Evolutionary conservation across 2,797 vertebrate species (phyloP), one percentile per base, ranked within the genome.

Genomic region (Xenopus petersii): DNA sequence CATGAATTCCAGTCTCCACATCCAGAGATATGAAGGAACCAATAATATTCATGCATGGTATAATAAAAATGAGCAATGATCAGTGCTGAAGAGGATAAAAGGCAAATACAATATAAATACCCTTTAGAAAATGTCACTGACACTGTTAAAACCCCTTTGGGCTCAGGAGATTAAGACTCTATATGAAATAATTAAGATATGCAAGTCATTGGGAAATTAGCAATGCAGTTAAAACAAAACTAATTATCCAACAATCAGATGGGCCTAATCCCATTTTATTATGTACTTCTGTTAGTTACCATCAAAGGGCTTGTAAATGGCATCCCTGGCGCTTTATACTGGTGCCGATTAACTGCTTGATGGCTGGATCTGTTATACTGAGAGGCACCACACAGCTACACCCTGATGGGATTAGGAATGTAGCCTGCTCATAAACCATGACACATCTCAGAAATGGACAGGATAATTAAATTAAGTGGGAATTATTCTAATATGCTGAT

Each of bases 161-260:
- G 79, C 71, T 77, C 71, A 63, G 56, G 66, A 77, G 75, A 77
- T 74, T 77, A 80, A 42, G 49, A 58, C 13, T 62, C 55, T 66
- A 73, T 73, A 74, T 71, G 62, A 74, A 80, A 80, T 80, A 80
- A 80, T 80, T 77, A 80, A 66, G 68, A 74, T 70, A 80, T 63
- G 66, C 16, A 79, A 74, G 71, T 71, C 79, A 80, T 61, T 4
- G 69, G 24, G 65, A 66, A 78, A 75, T 81, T 77, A 80, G 74
- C 24, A 79, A 82, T 73, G 76, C 73, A 68, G 68, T 66, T 72
- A 81, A 81, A 81, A 80, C 55, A 74, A 79, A 71, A 80, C 79
- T 79, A 80, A 80, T 47, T 80, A 81, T 77, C 73, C 68, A 71
- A 74, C 63, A 74, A 77, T 79, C 47, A 59, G 73, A 79, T 80